A percentile compares a stretch with the other conserved stretches of the same genome.
Evolutionary conservation across 2,888 invertebrate genomes (phyloP).

Genomic region (Philonicus albiceps): DNA sequence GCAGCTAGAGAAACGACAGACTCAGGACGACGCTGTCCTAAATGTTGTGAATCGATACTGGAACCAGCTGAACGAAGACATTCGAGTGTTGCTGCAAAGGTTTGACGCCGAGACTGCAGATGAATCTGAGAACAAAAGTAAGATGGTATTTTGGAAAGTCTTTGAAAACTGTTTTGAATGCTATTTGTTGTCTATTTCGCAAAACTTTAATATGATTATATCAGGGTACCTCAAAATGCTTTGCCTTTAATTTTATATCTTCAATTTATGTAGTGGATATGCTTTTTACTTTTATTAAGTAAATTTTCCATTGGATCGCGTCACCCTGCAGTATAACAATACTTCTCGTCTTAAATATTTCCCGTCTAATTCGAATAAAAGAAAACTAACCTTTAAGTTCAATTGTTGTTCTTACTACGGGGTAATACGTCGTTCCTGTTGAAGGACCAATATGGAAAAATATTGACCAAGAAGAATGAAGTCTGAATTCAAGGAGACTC

Average conservation of each 20-base stretch:
- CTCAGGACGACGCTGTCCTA: constrained; percentile 96
- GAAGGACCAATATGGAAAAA: no score
- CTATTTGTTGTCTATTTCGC: background rate
- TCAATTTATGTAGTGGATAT: background rate
- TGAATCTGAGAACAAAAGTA: constrained; percentile 94
- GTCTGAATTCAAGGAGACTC: no score
- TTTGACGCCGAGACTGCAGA: constrained; percentile 98
- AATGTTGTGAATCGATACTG: constrained; percentile 97
- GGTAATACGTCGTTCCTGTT: no score
- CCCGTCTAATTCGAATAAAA: no score
- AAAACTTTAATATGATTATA: no score
- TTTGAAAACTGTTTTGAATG: background rate
- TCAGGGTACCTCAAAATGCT: background rate
- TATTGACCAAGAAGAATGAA: no score
- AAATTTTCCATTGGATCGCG: no score
- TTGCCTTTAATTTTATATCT: background rate
- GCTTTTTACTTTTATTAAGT: background rate
- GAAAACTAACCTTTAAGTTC: no score
- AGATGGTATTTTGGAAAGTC: constrained; percentile 46
- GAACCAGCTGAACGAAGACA: constrained; percentile 97
- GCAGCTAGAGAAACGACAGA: constrained; percentile 92
- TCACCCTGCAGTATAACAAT: no score
- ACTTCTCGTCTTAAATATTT: no score
- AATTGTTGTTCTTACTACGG: no score
- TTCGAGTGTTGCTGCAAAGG: constrained; percentile 89